Evolutionary conservation across 2,113 vertebrate genomes (phyloP), one percentile per base, ranked within the genome.

Genomic region (Lepus timidus): DNA sequence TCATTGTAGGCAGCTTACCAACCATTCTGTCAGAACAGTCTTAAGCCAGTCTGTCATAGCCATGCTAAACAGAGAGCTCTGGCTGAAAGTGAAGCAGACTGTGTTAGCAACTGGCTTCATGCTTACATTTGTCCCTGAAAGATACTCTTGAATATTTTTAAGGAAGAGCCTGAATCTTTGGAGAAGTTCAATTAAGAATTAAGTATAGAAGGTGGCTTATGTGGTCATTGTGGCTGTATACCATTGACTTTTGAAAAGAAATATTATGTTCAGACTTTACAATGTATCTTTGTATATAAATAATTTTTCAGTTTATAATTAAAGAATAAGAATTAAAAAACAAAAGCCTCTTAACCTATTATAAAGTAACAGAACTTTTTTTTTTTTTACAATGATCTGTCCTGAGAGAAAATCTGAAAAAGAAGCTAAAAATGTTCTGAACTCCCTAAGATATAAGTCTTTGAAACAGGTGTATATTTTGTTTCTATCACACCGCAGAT

Each of bases 1-100:
- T 95, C 78, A 62, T 36, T 52, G 90, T 8, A 49, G 93, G 96
- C 55, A 95, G 20, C 64, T 65, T 79, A 90, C 64, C n/a, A 49
- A 5, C 49, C 12, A 64, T 9, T 51, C 62, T 93, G 61, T 49
- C 58, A 80, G 65, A 11, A 27, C 52, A 80, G 81, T 2, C 31
- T 33, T 89, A 44, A 44, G 6, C 44, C 44, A 44, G 44, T 44
- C 44, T 44, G 44, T 44, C 44, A 44, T 7, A 79, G 78, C 39
- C 23, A 44, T 12, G 62, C 31, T 75, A 36, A 86, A 36, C 16
- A 27, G 16, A 73, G 58, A 88, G 44, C 44, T 44, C 44, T 44
- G 44, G 44, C 44, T 44, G 44, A 44, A 44, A 27, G 39, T 6
- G 61, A 87, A 62, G 83, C 74, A 74, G 64, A 23, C 55, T 12